Base-by-base conservation (phyloP, 2,888 invertebrate species). In the Mellilla xanthometata region DNA sequence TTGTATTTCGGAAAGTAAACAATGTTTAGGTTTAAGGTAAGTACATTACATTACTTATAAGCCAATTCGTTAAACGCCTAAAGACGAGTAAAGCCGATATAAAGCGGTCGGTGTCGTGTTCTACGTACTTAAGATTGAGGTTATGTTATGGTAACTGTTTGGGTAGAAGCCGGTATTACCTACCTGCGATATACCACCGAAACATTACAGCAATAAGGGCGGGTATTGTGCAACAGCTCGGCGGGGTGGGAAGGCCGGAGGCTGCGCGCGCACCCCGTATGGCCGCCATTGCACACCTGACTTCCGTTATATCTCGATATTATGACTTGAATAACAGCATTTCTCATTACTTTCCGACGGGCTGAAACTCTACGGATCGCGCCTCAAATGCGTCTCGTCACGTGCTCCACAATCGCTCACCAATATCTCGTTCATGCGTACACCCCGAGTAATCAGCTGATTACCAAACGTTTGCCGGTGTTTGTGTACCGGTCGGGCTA, bases 111-210 rank as follows among this genome's bases (percentile, higher is more conserved):
- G 75, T 76, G 69, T 68, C 72, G 74, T 75, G 75, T 72, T 72
- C 72, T 80, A 79, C 77, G 68, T 80, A 81, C 72, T 70, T 68
- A 60, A 74, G 65, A 73, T 83, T 84, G 84, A 88, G 89, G 89
- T 88, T 89, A 89, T 89, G 88, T 89, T 89, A 82, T 89, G 83
- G 86, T 86, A 80, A 77, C 78, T 76, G 76, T 82, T 74, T 72
- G 69, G 67, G 69, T 67, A 78, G 74, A 82, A 79, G 78, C 81
- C 84, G 84, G 79, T 65, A 61, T 62, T 56, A 19, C 51, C 56
- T 58, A 53, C 51, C 51, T 62, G 57, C 63, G 65, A 81, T 72
- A 71, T 68, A 46, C 58, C 60, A 76, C 83, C 74, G 68, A 82
- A 80, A 65, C 55, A 53, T 59, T 54, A 58, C 62, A 60, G 64